A percentile compares a stretch with the other conserved stretches of the same genome.
These are phyloP conservation scores for Limnephilus rhombicus DNA, from an alignment of 2,888 invertebrate species.

Conservation along the genomic window DNA sequence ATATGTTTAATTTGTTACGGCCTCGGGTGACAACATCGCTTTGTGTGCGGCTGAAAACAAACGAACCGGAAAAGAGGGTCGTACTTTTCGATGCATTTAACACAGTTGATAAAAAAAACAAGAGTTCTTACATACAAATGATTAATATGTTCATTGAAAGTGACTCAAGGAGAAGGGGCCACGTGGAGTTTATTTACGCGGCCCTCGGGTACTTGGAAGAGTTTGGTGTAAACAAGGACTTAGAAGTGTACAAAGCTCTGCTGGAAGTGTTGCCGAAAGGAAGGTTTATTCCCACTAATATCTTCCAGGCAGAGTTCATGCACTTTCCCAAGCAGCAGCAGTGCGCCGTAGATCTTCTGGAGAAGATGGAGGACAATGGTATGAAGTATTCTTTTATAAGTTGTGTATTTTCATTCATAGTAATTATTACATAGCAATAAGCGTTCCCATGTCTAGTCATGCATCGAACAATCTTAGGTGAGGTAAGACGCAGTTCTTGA, in stretches of 20 bases:
- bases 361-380: constrained; percentile 97
- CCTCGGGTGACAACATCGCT: constrained; percentile 61
- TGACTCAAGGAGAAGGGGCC: constrained; percentile 86
- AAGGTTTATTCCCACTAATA: constrained; percentile 88
- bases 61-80: constrained; percentile 72
- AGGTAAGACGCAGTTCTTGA: not conserved
- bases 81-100: constrained; percentile 75
- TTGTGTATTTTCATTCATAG: not conserved
- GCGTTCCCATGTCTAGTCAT: too few relatives aligned
- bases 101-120: constrained; percentile 78
- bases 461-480: not conserved
- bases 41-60: constrained; percentile 68
- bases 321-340: constrained; percentile 98
- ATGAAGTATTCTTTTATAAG: constrained; percentile 29
- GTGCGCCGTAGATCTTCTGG: constrained; percentile 92
- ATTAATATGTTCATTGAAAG: constrained; percentile 85
- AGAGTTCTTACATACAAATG: constrained; percentile 84
- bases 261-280: constrained; percentile 93
- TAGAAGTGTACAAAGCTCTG: constrained; percentile 91
- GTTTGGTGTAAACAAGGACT: constrained; percentile 92
- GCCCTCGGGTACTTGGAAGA: constrained; percentile 93
- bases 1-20: constrained; percentile 53
- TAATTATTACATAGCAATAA: not conserved
- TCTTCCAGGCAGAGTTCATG: constrained; percentile 92
- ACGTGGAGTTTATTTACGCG: constrained; percentile 96